phyloP scores from a whole-genome alignment of 2,888 invertebrate genomes.

The Oscheius sp. region DNA sequence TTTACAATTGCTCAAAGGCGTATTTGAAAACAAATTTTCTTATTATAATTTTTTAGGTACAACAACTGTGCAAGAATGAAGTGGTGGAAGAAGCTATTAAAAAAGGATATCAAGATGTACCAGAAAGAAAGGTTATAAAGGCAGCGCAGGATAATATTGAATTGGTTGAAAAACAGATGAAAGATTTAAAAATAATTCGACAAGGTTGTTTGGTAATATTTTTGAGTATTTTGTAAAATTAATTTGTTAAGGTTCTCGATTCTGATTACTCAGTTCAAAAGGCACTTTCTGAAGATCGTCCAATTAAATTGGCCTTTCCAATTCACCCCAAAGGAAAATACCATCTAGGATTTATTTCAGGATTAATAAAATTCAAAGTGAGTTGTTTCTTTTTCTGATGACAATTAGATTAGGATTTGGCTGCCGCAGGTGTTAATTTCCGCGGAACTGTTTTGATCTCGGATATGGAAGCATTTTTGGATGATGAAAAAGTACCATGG shows the following conservation, averaged over 20 bases:
- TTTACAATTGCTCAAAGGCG: constrained; percentile 53
- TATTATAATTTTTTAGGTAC: constrained; percentile 33
- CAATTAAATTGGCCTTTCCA: constrained; percentile 42
- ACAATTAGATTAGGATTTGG: constrained; percentile 29
- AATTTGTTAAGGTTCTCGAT: not conserved
- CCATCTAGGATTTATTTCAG: constrained; percentile 53
- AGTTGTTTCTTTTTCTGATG: not conserved
- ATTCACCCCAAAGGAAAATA: constrained; percentile 52
- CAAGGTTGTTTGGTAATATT: not conserved
- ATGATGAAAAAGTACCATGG: constrained; percentile 61
- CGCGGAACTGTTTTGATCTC: constrained; percentile 56
- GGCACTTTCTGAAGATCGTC: constrained; percentile 13
- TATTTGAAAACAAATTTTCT: not conserved
- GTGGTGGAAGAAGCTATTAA: constrained; percentile 41
- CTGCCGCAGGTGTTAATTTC: constrained; percentile 36
- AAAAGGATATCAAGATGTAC: constrained; percentile 43
- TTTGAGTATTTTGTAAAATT: not conserved
- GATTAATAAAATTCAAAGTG: constrained; percentile 46
- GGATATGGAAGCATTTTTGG: constrained; percentile 66
- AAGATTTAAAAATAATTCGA: constrained; percentile 5
- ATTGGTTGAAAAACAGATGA: not conserved
- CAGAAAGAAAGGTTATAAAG: constrained; percentile 21
- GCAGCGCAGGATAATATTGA: not conserved
- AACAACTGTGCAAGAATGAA: constrained; percentile 44
- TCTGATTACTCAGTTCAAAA: not conserved